Evolutionary conservation across 2,113 vertebrate genomes (phyloP).

Genomic region (Verasper variegatus): DNA sequence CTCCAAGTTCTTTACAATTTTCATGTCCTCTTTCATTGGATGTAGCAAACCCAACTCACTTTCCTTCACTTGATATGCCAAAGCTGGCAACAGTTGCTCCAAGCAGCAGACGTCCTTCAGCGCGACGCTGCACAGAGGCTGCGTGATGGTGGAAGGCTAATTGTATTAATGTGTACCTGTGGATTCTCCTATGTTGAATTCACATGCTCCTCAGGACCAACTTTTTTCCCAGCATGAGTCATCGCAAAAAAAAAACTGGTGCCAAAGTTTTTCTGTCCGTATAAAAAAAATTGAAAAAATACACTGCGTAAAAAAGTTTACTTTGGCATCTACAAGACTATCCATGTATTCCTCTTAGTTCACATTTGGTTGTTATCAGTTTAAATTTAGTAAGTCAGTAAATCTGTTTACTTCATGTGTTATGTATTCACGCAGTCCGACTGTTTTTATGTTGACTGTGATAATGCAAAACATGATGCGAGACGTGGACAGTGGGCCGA

Average conservation of each 20-base stretch:
- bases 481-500: slow-evolving; percentile 6
- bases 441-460: background rate
- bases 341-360: background rate
- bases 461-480: slow-evolving; percentile 1
- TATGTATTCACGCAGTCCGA: background rate
- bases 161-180: slow-evolving; percentile 8
- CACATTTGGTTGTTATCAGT: background rate
- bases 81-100: slow-evolving; percentile 13
- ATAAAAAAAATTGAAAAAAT: background rate
- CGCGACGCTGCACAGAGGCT: slow-evolving; percentile 8
- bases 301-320: background rate
- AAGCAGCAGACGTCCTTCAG: background rate
- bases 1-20: background rate
- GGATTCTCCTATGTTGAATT: slow-evolving; percentile 5
- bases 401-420: slow-evolving; percentile 14
- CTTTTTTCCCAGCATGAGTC: background rate
- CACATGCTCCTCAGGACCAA: background rate
- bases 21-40: slow-evolving; percentile 1
- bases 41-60: background rate
- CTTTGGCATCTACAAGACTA: background rate
- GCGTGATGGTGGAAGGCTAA: slow-evolving; percentile 2
- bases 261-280: background rate
- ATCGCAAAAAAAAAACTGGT: background rate
- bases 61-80: slow-evolving; percentile 2
- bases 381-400: background rate